Evolutionary conservation across 2,888 invertebrate genomes (phyloP).

Genomic region (Volucella bombylans): DNA sequence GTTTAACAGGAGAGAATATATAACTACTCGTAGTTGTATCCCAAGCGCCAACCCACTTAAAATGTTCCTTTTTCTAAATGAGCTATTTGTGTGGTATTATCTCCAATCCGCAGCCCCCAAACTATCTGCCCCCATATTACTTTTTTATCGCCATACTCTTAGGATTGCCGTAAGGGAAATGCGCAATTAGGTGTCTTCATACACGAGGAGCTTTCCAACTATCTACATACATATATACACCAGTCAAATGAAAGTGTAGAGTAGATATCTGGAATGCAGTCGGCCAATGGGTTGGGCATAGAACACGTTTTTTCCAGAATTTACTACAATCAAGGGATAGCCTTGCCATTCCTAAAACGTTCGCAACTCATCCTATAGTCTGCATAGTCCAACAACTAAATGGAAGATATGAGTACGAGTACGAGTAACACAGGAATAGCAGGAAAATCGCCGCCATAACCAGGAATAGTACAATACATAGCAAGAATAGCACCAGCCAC

Average conservation of each 20-base stretch:
- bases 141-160: background rate
- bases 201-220: conserved; percentile 50
- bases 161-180: background rate
- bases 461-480: background rate
- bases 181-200: conserved; percentile 64
- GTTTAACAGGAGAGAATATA: conserved; percentile 47
- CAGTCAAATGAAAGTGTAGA: conserved; percentile 15
- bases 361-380: conserved; percentile 6
- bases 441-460: too few species aligned
- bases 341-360: conserved; percentile 52
- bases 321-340: conserved; percentile 47
- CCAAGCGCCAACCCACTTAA: conserved; percentile 44
- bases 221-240: background rate
- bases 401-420: background rate
- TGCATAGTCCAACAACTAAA: conserved; percentile 8
- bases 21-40: background rate
- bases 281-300: background rate
- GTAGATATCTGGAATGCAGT: conserved; percentile 35
- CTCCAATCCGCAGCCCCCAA: background rate
- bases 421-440: too few species aligned
- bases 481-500: conserved; percentile 20
- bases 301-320: conserved; percentile 20
- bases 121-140: background rate
- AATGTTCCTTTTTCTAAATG: conserved; percentile 46
- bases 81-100: conserved; percentile 48